These are phyloP conservation scores for Noctua comes DNA, from an alignment of 2,888 invertebrate species.

Conservation along the genomic window DNA sequence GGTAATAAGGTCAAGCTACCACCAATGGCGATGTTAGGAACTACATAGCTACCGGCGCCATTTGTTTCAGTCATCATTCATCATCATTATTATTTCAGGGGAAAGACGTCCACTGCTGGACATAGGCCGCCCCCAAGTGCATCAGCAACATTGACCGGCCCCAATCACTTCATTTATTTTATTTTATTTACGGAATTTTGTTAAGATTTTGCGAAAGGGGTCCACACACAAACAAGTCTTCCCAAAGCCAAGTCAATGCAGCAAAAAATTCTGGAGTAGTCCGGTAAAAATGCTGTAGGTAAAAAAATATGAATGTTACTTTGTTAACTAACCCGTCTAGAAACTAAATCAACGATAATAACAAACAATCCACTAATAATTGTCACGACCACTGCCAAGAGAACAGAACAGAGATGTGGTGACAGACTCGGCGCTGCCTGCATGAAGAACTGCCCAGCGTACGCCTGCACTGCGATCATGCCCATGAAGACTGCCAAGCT, in stretches of 20 bases:
- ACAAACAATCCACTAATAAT: constrained; percentile 80
- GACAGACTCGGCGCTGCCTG: constrained; percentile 84
- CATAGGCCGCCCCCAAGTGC: no score
- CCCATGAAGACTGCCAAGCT: constrained; percentile 72
- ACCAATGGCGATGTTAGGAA: not conserved
- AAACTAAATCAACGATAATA: constrained; percentile 85
- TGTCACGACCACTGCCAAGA: constrained; percentile 88
- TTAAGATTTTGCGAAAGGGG: not conserved
- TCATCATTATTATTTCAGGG: no score
- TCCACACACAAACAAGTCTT: not conserved
- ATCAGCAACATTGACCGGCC: no score
- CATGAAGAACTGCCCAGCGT: constrained; percentile 84
- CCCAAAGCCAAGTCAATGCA: not conserved
- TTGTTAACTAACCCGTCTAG: constrained; percentile 82
- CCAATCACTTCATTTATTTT: no score
- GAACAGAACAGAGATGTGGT: constrained; percentile 86
- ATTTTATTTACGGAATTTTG: not conserved
- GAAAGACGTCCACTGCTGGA: no score
- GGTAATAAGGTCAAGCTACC: not conserved
- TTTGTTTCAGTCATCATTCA: not conserved
- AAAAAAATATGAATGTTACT: not conserved
- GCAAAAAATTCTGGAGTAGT: not conserved
- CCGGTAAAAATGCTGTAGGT: not conserved
- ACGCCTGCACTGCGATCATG: constrained; percentile 73
- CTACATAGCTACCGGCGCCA: not conserved